A percentile compares a stretch with the other conserved stretches of the same genome.
Conservation (phyloP, 2,113 vertebrate species). For the Thalassoma bifasciatum region DNA sequence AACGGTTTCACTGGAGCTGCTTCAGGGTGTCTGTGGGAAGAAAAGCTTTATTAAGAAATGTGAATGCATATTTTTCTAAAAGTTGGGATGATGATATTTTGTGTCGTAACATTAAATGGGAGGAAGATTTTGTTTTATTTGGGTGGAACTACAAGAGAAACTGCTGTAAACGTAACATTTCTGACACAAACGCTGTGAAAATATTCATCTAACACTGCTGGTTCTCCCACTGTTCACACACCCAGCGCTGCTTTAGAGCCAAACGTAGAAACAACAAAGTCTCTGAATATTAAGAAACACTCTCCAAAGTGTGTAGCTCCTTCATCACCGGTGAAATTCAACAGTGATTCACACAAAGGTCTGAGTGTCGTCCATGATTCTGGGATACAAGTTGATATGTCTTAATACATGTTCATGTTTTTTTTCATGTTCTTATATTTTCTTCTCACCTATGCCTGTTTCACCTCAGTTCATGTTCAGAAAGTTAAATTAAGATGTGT, state of each 20-base stretch:
- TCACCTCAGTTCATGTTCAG: constrained; percentile 8
- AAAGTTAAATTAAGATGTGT: constrained; percentile 3
- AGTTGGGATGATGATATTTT: neutral
- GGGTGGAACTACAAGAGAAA: neutral
- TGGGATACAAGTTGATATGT: constrained; percentile 41
- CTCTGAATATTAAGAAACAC: constrained; percentile 3
- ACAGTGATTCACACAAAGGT: neutral
- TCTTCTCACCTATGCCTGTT: neutral
- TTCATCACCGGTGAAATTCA: neutral
- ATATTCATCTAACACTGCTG: neutral
- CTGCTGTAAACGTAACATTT: constrained; percentile 16
- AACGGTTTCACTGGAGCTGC: neutral
- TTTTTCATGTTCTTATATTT: constrained; percentile 2
- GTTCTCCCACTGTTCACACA: constrained; percentile 20
- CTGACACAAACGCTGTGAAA: neutral
- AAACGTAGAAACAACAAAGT: neutral
- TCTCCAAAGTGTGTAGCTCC: constrained; percentile 1
- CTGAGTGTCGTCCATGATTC: neutral
- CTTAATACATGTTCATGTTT: constrained; percentile 42
- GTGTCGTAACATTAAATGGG: neutral
- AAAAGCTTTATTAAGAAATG: constrained; percentile 46
- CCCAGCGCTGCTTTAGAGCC: constrained; percentile 7
- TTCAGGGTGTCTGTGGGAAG: neutral
- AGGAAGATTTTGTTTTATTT: neutral
- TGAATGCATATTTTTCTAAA: constrained; percentile 42